Percentiles rank a stretch among this genome's conserved stretches.
These are phyloP conservation scores for Drosophila bipectinata DNA, from an alignment of 1,140 invertebrate species.

Conservation along the genomic window DNA sequence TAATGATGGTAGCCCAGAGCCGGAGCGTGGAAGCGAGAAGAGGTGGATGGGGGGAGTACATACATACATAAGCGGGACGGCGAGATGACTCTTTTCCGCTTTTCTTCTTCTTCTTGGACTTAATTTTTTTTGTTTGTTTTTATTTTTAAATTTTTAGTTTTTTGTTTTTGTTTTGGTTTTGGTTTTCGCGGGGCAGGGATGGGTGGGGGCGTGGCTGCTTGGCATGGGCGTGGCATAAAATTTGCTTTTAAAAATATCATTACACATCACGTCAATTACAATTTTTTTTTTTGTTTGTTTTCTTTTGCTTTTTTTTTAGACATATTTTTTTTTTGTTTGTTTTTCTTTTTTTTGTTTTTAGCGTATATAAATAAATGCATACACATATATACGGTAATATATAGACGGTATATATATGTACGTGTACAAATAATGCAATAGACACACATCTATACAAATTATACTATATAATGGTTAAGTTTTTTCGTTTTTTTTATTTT, in stretches of 20 bases:
- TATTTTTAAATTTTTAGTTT: not conserved
- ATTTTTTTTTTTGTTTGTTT: constrained; percentile 57
- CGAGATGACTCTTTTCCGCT: not conserved
- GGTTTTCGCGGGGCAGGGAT: constrained; percentile 3
- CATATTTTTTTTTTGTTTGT: constrained; percentile 45
- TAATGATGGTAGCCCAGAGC: not conserved
- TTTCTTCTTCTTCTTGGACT: not conserved
- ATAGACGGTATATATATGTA: constrained; percentile 59
- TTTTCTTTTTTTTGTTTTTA: constrained; percentile 44
- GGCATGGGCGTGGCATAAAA: constrained; percentile 69
- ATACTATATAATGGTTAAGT: constrained; percentile 80
- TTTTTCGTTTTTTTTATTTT: constrained; percentile 42
- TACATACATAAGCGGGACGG: constrained; percentile 1
- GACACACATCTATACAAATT: constrained; percentile 82
- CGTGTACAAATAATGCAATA: constrained; percentile 81
- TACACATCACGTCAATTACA: constrained; percentile 82
- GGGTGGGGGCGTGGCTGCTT: constrained; percentile 23
- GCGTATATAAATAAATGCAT: constrained; percentile 79
- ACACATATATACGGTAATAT: constrained; percentile 63
- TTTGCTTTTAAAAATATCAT: constrained; percentile 83
- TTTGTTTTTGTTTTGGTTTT: not conserved
- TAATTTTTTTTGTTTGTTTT: not conserved
- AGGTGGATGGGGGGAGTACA: not conserved
- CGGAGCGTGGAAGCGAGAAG: constrained; percentile 5
- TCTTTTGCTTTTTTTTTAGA: constrained; percentile 47